Evolutionary conservation across 2,113 vertebrate species (phyloP), one percentile per base, ranked within the genome.

Genomic region (Amazona guildingii): DNA sequence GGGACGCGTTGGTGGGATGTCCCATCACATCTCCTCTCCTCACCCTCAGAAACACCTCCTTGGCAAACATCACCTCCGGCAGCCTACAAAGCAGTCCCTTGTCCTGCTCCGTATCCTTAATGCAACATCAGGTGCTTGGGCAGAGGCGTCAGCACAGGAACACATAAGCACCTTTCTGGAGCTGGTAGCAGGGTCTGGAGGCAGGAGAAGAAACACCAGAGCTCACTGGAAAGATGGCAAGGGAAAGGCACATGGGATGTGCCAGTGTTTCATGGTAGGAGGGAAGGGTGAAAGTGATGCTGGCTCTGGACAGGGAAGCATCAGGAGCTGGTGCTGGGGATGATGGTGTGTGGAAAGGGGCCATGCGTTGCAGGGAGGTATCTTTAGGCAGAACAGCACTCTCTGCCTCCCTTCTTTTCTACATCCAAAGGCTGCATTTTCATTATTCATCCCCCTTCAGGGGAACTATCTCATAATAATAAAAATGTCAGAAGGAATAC

Each of bases 401-500:
- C 57, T 85, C 92, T 96, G 89, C 87, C 88, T 96, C 96, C 92
- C 72, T 95, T 17, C 92, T 83, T 91, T 90, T 97, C 94, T 96
- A 85, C 93, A 91, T 70, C 92, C 96, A 78, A 94, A 96, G 95
- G 96, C 96, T 97, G 88, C 88, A 68, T 90, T 97, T 98, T 97
- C 97, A 98, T 98, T 98, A 98, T 98, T 98, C 97, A 98, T 98
- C 96, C 97, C 85, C 96, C 98, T 98, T 96, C 96, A 97, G 95
- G 97, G 96, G 94, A 97, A 97, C 95, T 91, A 95, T 66, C 97
- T 94, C 95, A 83, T 95, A 98, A 98, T 98, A 98, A 98, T 98
- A 98, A 98, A 98, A 98, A 96, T 94, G 98, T 98, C 98, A 98
- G 97, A 98, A 98, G 98, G 98, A 98, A 98, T 98, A 96, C 97